Base-by-base conservation (phyloP, 1,140 invertebrate species). In the Drosophila subpulchrella region DNA sequence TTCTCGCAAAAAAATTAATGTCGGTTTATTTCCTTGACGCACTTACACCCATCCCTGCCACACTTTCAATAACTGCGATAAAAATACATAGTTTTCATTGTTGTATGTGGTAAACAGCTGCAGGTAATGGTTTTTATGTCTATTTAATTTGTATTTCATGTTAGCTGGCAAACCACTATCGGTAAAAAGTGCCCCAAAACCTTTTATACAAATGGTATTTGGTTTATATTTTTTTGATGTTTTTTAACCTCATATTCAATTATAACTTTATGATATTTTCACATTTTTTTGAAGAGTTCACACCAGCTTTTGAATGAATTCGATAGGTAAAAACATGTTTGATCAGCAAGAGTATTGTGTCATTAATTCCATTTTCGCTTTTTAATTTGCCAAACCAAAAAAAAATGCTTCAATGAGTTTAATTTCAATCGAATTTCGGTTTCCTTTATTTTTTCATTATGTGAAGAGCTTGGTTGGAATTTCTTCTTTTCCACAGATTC, bases 381-480 rank as follows among this genome's bases (percentile, higher is more conserved):
- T 62, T 60, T 61, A 41, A 24, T 38, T 47, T 6, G 42, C 51
- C 15, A n/a, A 34, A 17, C 41, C 34, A 30, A 38, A 36, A 47
- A 47, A 27, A 71, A 85, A 75, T 70, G 81, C 63, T 77, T 81
- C 73, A 81, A 78, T 85, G 73, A 78, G 57, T 75, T 60, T 65
- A 36, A 80, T 77, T 85, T 77, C 42, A 36, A 62, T 54, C 59
- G 53, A 83, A 75, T 47, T 66, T 70, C 32, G 59, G 36, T 32
- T 51, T 47, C 56, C 39, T 27, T 62, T 65, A 53, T 63, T 76
- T 81, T 83, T 81, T 77, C 81, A 84, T 85, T 85, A 85, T 73
- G 59, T 46, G 77, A 70, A 84, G 78, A 78, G 76, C 70, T 53
- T 55, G 65, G 30, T 55, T n/a, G 46, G 46, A 48, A 51, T 51